Evolutionary conservation across 2,113 vertebrate genomes (phyloP).

Genomic region (Hucho hucho): DNA sequence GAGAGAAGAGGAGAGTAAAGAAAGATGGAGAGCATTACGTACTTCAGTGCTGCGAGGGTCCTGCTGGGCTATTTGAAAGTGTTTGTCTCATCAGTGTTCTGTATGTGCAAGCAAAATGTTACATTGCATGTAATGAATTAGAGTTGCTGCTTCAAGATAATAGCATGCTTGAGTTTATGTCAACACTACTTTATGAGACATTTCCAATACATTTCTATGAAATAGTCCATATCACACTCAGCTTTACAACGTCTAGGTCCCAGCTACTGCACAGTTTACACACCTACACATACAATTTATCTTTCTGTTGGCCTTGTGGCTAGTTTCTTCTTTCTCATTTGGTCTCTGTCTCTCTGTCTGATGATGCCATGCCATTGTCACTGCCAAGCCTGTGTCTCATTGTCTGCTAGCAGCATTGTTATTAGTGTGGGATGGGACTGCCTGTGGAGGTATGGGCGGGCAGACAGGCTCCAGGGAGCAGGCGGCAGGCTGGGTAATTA

Average conservation of each 20-base stretch:
- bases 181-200: too few species aligned
- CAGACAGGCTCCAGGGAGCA: conserved; percentile 54
- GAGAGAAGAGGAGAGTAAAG: conserved; percentile 31
- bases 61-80: conserved; percentile 30
- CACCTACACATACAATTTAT: conserved; percentile 10
- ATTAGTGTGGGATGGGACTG: conserved; percentile 66
- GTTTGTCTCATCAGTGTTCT: conserved; percentile 27
- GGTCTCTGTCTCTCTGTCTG: conserved; percentile 24
- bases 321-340: conserved; percentile 38
- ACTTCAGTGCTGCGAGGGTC: conserved; percentile 8
- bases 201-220: too few species aligned
- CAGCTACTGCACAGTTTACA: conserved; percentile 12
- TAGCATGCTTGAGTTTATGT: neutral
- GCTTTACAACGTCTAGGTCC: neutral
- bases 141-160: neutral
- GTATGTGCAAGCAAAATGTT: conserved; percentile 14
- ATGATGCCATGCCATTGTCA: neutral
- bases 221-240: too few species aligned
- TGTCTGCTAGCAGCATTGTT: conserved; percentile 66
- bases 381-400: conserved; percentile 52
- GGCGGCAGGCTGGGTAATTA: conserved; percentile 71
- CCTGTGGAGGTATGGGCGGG: conserved; percentile 60
- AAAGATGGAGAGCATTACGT: conserved; percentile 34
- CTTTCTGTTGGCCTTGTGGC: too few species aligned
- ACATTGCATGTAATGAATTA: neutral